Percentiles rank a stretch among this genome's conserved stretches.
Conservation (phyloP, 2,888 invertebrate genomes). For the Plusia festucae region DNA sequence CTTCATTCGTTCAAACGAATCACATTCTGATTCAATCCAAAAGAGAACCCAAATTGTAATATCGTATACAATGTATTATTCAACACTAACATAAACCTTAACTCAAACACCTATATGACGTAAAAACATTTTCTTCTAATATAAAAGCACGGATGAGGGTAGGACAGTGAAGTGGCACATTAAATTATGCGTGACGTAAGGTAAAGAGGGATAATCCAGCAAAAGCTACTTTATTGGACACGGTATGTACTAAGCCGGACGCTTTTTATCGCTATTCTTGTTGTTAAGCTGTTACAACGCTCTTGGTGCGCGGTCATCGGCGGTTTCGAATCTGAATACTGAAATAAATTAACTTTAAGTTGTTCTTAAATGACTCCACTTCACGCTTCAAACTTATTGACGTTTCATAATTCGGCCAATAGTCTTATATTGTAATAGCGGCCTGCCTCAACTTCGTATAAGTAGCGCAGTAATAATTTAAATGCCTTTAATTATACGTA, state of each 20-base stretch:
- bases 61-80: constrained; percentile 21
- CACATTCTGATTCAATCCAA: constrained; percentile 9
- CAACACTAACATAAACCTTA: constrained; percentile 24
- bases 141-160: constrained; percentile 76
- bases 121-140: constrained; percentile 61
- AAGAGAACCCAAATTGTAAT: constrained; percentile 20
- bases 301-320: constrained; percentile 17
- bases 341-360: too few relatives aligned
- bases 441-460: too few relatives aligned
- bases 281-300: constrained; percentile 38
- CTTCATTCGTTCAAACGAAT: neutral
- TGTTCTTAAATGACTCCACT: too few relatives aligned
- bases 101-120: constrained; percentile 40
- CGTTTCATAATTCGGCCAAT: too few relatives aligned
- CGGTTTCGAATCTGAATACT: neutral
- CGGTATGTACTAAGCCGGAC: constrained; percentile 63
- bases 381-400: too few relatives aligned
- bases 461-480: too few relatives aligned
- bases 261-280: constrained; percentile 55
- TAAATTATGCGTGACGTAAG: constrained; percentile 82
- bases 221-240: constrained; percentile 79
- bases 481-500: too few relatives aligned
- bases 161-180: constrained; percentile 81
- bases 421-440: too few relatives aligned
- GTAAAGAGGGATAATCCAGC: constrained; percentile 85